phyloP scores from a whole-genome alignment of 2,113 vertebrate species.

The Hyla sarda region DNA sequence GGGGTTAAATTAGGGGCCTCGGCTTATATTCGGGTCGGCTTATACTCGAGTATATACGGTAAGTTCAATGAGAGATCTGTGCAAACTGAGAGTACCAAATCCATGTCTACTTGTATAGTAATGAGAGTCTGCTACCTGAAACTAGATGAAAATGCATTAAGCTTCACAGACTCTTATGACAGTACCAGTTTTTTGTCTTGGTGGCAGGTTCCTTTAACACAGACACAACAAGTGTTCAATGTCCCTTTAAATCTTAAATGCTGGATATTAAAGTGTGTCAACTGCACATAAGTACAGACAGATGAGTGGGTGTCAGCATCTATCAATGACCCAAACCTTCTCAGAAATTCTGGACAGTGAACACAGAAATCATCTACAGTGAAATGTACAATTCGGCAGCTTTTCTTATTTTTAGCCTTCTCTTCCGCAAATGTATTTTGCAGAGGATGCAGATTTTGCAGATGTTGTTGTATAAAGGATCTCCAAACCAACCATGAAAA shows the following conservation, averaged over 20 bases:
- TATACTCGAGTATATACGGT: too few species aligned
- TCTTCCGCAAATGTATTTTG: constrained; percentile 17
- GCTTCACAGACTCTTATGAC: too few species aligned
- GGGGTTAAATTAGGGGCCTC: too few species aligned
- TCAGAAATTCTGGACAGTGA: not conserved
- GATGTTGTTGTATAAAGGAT: constrained; percentile 40
- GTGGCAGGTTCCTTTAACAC: not conserved
- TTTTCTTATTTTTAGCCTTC: constrained; percentile 33
- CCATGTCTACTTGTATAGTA: too few species aligned
- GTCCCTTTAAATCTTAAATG: not conserved
- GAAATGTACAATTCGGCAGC: constrained; percentile 6
- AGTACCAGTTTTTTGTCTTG: too few species aligned
- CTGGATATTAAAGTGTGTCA: not conserved
- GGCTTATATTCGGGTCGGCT: too few species aligned
- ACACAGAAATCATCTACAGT: constrained; percentile 1
- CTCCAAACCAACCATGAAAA: not conserved
- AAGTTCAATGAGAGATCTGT: too few species aligned
- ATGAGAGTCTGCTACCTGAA: too few species aligned
- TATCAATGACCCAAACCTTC: constrained; percentile 10
- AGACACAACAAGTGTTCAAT: not conserved
- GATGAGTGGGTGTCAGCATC: not conserved
- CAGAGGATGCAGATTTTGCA: constrained; percentile 42
- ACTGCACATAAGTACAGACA: not conserved
- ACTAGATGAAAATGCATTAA: too few species aligned
- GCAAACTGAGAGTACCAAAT: too few species aligned